Evolutionary conservation across 2,888 invertebrate genomes (phyloP), one percentile per base, ranked within the genome.

Genomic region (Drosophila emarginata): DNA sequence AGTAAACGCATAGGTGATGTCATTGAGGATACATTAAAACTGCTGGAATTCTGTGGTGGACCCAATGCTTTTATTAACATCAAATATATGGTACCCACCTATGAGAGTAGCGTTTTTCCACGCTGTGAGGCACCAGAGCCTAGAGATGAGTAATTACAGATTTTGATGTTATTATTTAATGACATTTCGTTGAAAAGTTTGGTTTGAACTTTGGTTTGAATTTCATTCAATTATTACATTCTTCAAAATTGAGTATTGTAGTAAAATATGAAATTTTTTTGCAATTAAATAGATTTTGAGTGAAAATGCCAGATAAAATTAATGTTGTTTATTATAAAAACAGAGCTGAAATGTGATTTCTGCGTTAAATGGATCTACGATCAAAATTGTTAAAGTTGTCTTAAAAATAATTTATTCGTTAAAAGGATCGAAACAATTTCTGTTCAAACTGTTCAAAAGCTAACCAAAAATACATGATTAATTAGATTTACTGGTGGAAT

Each of bases 61-160:
- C 96, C 97, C 61, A 97, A 98, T 91, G 98, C 99, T 1, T 98
- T 97, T 91, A 98, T 98, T 87, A 99, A 99, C 92, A 99, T 99
- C 87, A 99, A 99, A 92, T 99, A 99, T 91, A 96, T 99, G 94
- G 95, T 99, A 81, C 99, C 99, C 0, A 98, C 98, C n/a, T 99
- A 99, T 89, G 98, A 99, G 91, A 98, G 98, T 14, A 96, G 96
- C 87, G 85, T 89, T 5, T 86, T 89, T 40, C 90, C 90, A 0
- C 79, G 77, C 54, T 89, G 84, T 52, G 78, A 79, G 26, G 37
- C 58, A 3, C 57, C 62, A 0, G 39, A 51, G 62, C 75, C 15
- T 14, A 57, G 23, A 14, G 62, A 65, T 4, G n/a, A 40, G 9
- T 69, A 18, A 59, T 45, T 45, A 12, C n/a, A 6, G 7, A 15